Evolutionary conservation across 2,113 vertebrate species (phyloP).

Genomic region (Callocephalon fimbriatum): DNA sequence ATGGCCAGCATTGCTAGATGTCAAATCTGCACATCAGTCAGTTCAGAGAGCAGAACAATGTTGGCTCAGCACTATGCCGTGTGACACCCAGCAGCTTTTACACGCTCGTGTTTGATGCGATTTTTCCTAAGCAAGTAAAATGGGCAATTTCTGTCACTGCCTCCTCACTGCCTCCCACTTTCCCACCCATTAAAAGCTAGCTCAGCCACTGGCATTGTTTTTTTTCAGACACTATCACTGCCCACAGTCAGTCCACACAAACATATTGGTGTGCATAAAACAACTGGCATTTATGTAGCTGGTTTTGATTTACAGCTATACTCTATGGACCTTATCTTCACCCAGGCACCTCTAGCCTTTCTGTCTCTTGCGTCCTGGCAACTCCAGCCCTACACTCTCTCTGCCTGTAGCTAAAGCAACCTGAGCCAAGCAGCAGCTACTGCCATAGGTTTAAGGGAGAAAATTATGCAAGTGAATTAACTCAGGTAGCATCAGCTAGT

Average conservation of each 20-base stretch:
- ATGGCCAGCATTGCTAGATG: neutral
- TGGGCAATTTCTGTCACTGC: neutral
- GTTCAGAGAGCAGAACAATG: neutral
- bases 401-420: neutral
- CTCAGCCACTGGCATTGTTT: neutral
- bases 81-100: neutral
- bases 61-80: neutral
- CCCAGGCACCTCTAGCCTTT: neutral
- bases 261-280: neutral
- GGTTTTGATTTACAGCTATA: neutral
- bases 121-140: neutral
- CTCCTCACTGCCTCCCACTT: slow-evolving; percentile 17
- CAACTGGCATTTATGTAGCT: slow-evolving; percentile 8
- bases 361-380: neutral
- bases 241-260: neutral
- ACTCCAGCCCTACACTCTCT: neutral
- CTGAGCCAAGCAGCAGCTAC: neutral
- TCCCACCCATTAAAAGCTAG: neutral
- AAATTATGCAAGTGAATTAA: neutral
- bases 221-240: neutral
- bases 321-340: neutral
- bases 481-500: neutral
- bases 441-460: neutral
- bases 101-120: fast-evolving
- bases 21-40: neutral